Conservation (phyloP, 2,797 vertebrate species). For the Halcyon chelicuti region DNA sequence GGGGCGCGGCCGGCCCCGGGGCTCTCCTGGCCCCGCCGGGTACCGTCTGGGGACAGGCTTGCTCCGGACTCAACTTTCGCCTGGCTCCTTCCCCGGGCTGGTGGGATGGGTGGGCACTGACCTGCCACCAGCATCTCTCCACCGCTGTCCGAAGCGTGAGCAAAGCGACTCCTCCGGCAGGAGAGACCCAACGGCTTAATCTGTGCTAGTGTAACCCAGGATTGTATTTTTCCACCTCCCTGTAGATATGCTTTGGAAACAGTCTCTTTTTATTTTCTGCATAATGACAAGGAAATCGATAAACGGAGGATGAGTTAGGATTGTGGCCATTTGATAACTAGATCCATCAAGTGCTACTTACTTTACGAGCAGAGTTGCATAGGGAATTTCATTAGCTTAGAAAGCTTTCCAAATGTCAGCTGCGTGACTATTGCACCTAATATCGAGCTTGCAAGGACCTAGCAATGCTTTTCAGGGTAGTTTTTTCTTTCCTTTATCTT, state of each 20-base stretch:
- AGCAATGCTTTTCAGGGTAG: not conserved
- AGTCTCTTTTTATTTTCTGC: not conserved
- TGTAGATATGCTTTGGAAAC: not conserved
- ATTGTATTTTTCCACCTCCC: not conserved
- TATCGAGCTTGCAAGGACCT: not conserved
- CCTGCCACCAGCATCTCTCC: not conserved
- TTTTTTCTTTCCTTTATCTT: not conserved
- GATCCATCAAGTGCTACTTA: constrained; percentile 44
- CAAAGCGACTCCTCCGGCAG: not conserved
- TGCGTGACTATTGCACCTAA: rapidly evolving
- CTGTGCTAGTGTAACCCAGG: not conserved
- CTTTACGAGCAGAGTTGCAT: not conserved
- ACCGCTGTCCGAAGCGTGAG: rapidly evolving
- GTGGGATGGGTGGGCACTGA: not conserved
- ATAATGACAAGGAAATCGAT: not conserved
- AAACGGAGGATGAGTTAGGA: not conserved
- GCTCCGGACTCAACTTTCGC: not conserved
- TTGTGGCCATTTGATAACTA: not conserved
- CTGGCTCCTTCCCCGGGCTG: not conserved
- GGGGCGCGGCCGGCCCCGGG: not conserved
- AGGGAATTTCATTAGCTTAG: not conserved
- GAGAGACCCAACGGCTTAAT: not conserved
- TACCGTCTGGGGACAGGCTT: not conserved
- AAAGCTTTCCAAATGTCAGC: not conserved
- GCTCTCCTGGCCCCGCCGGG: not conserved